Base-by-base conservation (phyloP, 2,888 invertebrate genomes). In the Scrobipalpa atriplicella region DNA sequence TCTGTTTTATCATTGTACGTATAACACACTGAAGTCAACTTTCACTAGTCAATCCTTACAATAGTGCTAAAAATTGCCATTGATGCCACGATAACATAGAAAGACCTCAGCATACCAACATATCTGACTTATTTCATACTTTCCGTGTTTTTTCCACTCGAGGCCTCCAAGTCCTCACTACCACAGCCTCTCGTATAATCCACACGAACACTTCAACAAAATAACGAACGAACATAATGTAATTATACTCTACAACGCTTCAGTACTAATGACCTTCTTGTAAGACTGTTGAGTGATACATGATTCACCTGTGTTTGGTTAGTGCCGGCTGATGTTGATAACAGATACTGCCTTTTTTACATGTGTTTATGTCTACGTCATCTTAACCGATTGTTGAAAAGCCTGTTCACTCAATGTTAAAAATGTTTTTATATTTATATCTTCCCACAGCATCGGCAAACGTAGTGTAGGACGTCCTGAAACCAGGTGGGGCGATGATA, bases 231-330 rank as follows among this genome's bases (percentile, higher is more conserved):
- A 87, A 73, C 83, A 84, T 83, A 16, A 38, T 16, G 47, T 47
- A 47, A 47, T 47, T n/a, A 47, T 16, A 47, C 16, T n/a, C n/a
- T 47, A 47, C 3, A 47, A 47, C 47, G n/a, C 47, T 16, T 47
- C 47, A 47, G 47, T 7, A 18, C 54, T 19, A 21, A 54, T 10
- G 54, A 54, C 21, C 54, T 18, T 54, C 54, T 18, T 54, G 66
- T 71, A 68, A 77, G 71, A 74, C 77, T 84, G 83, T 47, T 3
- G n/a, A 16, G 16, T 47, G 47, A 47, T 16, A 7, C 47, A 47
- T 47, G n/a, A 88, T 76, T 89, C 85, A 86, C 82, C 78, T 67
- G 70, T 71, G 69, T 81, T 81, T 83, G 79, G 78, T 78, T 78
- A 78, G 71, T 69, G 71, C 71, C 73, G 70, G 68, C 69, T 47